Percentiles rank a stretch among this genome's conserved stretches.
Conservation (phyloP, 64 coral and sea anemone species). For the Actinia tenebrosa region DNA sequence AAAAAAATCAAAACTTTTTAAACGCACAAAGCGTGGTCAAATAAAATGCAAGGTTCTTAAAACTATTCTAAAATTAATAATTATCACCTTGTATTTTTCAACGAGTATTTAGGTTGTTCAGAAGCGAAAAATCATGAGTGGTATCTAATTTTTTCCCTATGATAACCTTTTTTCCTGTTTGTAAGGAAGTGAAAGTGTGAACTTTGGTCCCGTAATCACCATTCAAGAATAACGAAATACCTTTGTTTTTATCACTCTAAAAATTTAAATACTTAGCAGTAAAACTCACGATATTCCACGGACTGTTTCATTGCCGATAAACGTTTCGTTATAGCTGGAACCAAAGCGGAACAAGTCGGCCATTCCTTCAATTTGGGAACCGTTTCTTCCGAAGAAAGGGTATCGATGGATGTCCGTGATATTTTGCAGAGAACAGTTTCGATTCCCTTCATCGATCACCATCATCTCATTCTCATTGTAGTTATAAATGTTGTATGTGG, state of each 20-base stretch:
- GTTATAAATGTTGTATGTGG: constrained; percentile 38
- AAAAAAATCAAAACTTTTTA: too few relatives aligned
- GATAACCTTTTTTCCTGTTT: neutral
- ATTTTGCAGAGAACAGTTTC: constrained; percentile 31
- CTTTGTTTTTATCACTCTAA: neutral
- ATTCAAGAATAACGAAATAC: neutral
- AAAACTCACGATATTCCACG: constrained; percentile 72
- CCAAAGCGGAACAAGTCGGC: constrained; percentile 71
- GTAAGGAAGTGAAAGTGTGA: neutral
- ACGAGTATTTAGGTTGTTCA: too few relatives aligned
- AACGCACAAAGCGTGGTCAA: too few relatives aligned
- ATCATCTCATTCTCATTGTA: constrained; percentile 60
- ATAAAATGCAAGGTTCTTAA: too few relatives aligned
- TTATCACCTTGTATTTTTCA: too few relatives aligned
- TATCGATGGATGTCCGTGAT: neutral
- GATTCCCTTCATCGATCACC: neutral
- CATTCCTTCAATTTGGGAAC: constrained; percentile 55
- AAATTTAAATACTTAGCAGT: neutral
- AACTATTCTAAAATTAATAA: too few relatives aligned
- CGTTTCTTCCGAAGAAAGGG: constrained; percentile 44
- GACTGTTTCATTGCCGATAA: constrained; percentile 32
- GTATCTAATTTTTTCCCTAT: too few relatives aligned
- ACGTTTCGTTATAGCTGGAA: constrained; percentile 63
- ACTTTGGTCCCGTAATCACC: neutral
- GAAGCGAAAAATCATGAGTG: neutral